A percentile compares a stretch with the other conserved stretches of the same genome.
Evolutionary conservation across 2,888 invertebrate genomes (phyloP).

Genomic region (Mythimna impura): DNA sequence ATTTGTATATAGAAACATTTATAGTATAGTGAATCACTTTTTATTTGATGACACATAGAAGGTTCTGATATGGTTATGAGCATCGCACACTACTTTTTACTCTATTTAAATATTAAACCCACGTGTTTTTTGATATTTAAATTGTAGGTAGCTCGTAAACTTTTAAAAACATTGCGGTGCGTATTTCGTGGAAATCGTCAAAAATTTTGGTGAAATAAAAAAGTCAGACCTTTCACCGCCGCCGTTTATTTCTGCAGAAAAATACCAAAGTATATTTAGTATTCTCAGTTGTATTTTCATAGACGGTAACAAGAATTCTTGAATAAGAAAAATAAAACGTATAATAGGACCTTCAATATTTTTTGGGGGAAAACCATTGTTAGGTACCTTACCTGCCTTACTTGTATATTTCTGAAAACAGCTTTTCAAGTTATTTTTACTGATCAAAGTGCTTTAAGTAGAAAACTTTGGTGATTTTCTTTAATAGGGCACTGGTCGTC

Average conservation of each 20-base stretch:
- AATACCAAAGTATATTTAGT: slow-evolving; percentile 7
- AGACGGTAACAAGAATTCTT: slow-evolving; percentile 13
- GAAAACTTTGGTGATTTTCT: slow-evolving; percentile 8
- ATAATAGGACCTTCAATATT: slow-evolving; percentile 5
- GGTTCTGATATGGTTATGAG: background rate
- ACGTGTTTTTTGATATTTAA: slow-evolving; percentile 6
- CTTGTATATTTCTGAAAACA: background rate
- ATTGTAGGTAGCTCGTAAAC: slow-evolving; percentile 6
- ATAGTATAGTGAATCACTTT: background rate
- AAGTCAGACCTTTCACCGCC: slow-evolving; percentile 1
- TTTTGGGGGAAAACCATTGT: slow-evolving; percentile 17
- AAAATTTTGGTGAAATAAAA: slow-evolving; percentile 26
- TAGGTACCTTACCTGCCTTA: background rate
- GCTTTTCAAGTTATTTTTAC: slow-evolving; percentile 13
- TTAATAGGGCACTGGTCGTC: slow-evolving; percentile 1
- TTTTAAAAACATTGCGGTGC: slow-evolving; percentile 6
- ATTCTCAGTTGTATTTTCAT: slow-evolving; percentile 22
- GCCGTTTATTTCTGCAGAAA: slow-evolving; percentile 18
- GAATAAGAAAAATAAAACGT: slow-evolving; percentile 12
- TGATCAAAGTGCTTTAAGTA: background rate
- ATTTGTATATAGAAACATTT: background rate
- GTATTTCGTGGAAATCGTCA: slow-evolving; percentile 1
- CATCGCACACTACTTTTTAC: background rate
- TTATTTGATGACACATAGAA: background rate
- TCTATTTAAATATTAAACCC: slow-evolving; percentile 9